Evolutionary conservation across 2,113 vertebrate species (phyloP).

Genomic region (Sardina pilchardus): DNA sequence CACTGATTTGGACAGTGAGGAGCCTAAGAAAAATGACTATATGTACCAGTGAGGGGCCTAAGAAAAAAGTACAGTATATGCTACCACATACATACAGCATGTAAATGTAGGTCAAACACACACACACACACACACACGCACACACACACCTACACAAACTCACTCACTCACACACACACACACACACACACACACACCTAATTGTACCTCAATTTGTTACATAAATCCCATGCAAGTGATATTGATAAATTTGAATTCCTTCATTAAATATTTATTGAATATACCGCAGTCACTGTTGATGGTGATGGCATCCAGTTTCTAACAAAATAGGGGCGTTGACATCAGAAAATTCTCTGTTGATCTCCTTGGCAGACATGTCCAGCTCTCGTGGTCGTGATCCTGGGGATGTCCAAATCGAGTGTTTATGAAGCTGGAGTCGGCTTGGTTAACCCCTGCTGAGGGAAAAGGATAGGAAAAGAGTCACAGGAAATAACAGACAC

Average conservation of each 20-base stretch:
- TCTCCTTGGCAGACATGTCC: not conserved
- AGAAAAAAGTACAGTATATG: too few relatives aligned
- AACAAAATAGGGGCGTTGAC: not conserved
- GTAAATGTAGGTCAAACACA: not conserved
- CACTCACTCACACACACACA: too few relatives aligned
- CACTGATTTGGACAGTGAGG: not conserved
- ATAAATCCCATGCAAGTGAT: not conserved
- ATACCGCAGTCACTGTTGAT: too few relatives aligned
- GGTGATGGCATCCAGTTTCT: not conserved
- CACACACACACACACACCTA: not conserved
- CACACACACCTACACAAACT: too few relatives aligned
- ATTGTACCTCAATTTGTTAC: not conserved
- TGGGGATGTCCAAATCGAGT: conserved; percentile 50
- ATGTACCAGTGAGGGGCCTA: not conserved
- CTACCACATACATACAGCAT: not conserved
- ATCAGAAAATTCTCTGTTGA: not conserved
- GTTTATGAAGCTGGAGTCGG: conserved; percentile 54
- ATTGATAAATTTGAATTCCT: too few relatives aligned
- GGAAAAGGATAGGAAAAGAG: conserved; percentile 54
- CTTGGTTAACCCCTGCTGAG: conserved; percentile 56
- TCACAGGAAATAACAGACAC: conserved; percentile 69
- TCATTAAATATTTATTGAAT: not conserved
- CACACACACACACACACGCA: not conserved
- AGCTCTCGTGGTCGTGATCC: conserved; percentile 27
- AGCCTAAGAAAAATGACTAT: not conserved